Conservation (phyloP, 1,140 invertebrate genomes). For the Caenorhabditis inopinata region DNA sequence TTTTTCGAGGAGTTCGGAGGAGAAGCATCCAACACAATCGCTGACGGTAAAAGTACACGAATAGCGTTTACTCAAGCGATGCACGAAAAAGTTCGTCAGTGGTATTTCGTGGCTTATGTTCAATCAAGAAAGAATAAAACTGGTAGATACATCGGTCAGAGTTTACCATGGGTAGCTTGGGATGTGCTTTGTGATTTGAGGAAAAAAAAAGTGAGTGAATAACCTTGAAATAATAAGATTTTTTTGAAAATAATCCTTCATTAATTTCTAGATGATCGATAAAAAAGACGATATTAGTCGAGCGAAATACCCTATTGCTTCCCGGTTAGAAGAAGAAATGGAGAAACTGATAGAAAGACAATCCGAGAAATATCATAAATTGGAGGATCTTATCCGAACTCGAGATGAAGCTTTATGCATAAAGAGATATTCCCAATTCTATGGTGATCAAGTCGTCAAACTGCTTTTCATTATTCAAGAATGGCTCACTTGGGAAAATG, state of each 20-base stretch:
- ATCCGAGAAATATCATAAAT: not conserved
- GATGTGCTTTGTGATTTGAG: conserved; percentile 50
- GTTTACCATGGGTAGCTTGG: conserved; percentile 56
- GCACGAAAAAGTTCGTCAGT: conserved; percentile 31
- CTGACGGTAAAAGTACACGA: conserved; percentile 13
- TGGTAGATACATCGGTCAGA: not conserved
- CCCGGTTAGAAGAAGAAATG: conserved; percentile 18
- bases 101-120: conserved; percentile 36
- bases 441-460: not conserved
- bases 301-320: conserved; percentile 18
- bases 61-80: not conserved
- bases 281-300: not conserved
- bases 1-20: conserved; percentile 54
- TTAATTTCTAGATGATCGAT: not conserved
- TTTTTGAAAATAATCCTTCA: not conserved
- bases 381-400: not conserved
- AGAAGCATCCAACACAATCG: conserved; percentile 36
- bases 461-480: not conserved
- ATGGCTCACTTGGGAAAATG: conserved; percentile 16
- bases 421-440: not conserved
- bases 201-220: conserved; percentile 12
- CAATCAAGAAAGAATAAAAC: not conserved
- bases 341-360: not conserved
- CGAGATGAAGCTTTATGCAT: not conserved
- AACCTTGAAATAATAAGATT: not conserved